Evolutionary conservation across 2,888 invertebrate species (phyloP), one percentile per base, ranked within the genome.

Genomic region (Euplexia lucipara): DNA sequence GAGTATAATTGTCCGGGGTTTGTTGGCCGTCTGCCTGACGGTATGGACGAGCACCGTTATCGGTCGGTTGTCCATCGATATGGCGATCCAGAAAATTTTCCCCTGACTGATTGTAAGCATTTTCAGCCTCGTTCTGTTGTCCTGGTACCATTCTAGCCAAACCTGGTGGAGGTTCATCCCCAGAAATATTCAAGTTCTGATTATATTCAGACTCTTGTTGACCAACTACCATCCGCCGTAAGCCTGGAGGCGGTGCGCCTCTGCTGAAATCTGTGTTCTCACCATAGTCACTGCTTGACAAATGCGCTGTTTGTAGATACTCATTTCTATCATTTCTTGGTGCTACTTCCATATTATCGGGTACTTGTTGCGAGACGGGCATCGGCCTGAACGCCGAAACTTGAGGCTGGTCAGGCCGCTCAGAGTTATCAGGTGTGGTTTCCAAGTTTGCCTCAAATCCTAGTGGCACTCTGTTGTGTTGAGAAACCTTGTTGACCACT

Each of bases 271-370:
- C 93, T 5, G 93, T 92, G 78, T 95, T 95, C 70, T 93, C 95
- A 12, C 89, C 90, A 75, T 92, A 95, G 77, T 95, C 95, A 10
- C 93, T 91, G 78, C 96, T 96, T 1, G 97, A 97, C 49, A 97
- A 90, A 83, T 97, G 97, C 18, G 97, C 97, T 2, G 97, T 97
- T 90, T 97, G 97, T 65, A 97, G 90, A 87, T 97, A 97, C 87
- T 97, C 97, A 86, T 97, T 97, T 64, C 97, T 95, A 81, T 97
- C 97, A 86, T 96, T 96, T 69, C 96, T 96, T 0, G 97, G 97
- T 12, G 96, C 96, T 32, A 96, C 95, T 88, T 97, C 97, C 81
- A 96, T 89, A 83, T 96, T 96, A 66, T 96, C 96, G 1, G 95
- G 95, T 54, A 93, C 87, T 53, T 87, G 90, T 26, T 88, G 90